Base-by-base conservation (phyloP, 2,888 invertebrate species). In the Pharmacophagus antenor region DNA sequence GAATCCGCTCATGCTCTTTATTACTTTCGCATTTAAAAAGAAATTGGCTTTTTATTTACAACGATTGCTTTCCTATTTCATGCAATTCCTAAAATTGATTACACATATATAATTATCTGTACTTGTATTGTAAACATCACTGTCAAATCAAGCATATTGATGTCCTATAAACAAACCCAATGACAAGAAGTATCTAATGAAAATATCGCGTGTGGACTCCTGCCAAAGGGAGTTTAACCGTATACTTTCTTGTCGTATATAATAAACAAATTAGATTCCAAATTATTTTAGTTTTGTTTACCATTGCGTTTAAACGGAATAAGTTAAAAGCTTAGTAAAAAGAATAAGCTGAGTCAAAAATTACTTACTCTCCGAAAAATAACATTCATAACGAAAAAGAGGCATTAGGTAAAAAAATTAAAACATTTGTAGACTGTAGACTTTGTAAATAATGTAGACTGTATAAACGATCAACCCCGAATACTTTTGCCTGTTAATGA, bases 131-230 rank as follows among this genome's bases (percentile, higher is more conserved):
- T 42, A n/a, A 42, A 18, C 7, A 42, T n/a, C 17, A 42, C 42
- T 17, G 18, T 17, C 18, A 42, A 18, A 42, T 15, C 3, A 12
- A 12, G 15, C 31, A 42, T 17, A 42, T 42, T 17, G 17, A 17
- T 17, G 8, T 4, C 7, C 7, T 15, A n/a, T 42, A 42, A 42
- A 42, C n/a, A n/a, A 41, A 41, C 42, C 12, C 17, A 17, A 17
- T 17, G 5, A 42, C 1, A 15, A n/a, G 17, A 42, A 0, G 18
- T 2, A 5, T 18, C 42, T 17, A 42, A 42, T 42, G 42, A 42
- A 41, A 3, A 41, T 49, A 49, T 56, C 22, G 56, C 56, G 56
- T 56, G 56, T n/a, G 18, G 15, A n/a, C n/a, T 27, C 21, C 15
- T 22, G 41, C 18, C 23, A 6, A 22, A 25, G 17, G 37, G 12